Evolutionary conservation across 53 echinoderm and acorn worm genomes (phyloP).

Genomic region (Apostichopus leukothele): DNA sequence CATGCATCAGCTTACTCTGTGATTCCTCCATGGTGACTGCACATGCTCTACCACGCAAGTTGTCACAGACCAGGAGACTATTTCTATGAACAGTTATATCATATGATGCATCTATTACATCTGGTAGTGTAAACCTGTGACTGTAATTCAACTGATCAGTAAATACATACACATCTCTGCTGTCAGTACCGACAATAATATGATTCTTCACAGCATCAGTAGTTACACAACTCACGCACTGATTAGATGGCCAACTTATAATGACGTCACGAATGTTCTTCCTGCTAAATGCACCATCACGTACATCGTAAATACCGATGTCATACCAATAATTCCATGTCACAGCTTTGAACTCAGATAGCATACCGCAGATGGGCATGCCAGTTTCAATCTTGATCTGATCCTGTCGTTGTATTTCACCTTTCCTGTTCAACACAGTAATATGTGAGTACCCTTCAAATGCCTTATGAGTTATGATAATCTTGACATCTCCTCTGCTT

Average conservation of each 20-base stretch:
- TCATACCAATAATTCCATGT: neutral
- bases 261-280: neutral
- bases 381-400: neutral
- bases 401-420: neutral
- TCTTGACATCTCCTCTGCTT: neutral
- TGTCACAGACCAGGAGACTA: constrained; percentile 1
- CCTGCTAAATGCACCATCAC: neutral
- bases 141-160: neutral
- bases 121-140: neutral
- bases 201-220: neutral
- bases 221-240: neutral
- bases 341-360: neutral
- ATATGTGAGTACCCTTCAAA: neutral
- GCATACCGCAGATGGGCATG: neutral
- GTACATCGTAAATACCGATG: neutral
- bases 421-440: neutral
- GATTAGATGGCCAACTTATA: neutral
- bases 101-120: neutral
- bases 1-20: neutral
- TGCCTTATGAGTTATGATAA: neutral
- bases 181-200: neutral
- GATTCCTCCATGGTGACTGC: neutral
- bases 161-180: constrained; percentile 12
- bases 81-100: neutral
- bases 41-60: neutral